These are phyloP conservation scores for silkworm (Bombyx mori) DNA, from an alignment of 1,140 invertebrate genomes.

Conservation along the genomic window DNA sequence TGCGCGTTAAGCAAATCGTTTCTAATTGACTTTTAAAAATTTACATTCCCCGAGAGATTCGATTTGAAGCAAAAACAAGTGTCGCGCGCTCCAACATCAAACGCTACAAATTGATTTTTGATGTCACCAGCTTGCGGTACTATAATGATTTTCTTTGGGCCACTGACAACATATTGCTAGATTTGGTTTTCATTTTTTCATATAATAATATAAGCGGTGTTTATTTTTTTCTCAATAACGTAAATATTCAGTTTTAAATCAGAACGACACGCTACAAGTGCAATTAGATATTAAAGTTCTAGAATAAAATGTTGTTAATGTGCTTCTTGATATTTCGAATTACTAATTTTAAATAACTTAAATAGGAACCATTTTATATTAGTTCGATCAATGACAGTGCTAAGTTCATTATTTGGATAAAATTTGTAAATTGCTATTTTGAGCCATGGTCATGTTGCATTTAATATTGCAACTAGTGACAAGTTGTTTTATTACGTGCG, in stretches of 20 bases:
- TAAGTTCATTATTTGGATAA: no score
- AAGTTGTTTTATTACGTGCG: conserved; percentile 36
- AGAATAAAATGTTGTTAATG: no score
- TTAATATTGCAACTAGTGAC: conserved; percentile 42
- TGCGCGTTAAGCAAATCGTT: conserved; percentile 19
- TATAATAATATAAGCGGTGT: no score
- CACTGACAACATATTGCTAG: conserved; percentile 26
- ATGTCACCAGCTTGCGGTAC: conserved; percentile 36
- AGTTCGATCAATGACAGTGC: no score
- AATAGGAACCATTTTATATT: no score
- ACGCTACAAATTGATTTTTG: conserved; percentile 61
- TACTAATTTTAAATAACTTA: no score
- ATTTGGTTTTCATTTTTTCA: background rate
- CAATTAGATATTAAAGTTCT: no score
- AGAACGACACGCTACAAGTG: no score
- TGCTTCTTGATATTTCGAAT: no score
- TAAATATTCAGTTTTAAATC: no score
- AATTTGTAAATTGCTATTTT: no score
- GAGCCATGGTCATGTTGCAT: conserved; percentile 34
- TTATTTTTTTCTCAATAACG: no score
- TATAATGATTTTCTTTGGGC: conserved; percentile 38
- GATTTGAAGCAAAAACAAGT: conserved; percentile 28
- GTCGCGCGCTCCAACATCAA: conserved; percentile 24
- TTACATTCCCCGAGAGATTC: conserved; percentile 29
- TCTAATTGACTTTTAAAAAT: conserved; percentile 31